These are phyloP conservation scores for Morone saxatilis DNA, from an alignment of 2,113 vertebrate genomes.

Conservation along the genomic window DNA sequence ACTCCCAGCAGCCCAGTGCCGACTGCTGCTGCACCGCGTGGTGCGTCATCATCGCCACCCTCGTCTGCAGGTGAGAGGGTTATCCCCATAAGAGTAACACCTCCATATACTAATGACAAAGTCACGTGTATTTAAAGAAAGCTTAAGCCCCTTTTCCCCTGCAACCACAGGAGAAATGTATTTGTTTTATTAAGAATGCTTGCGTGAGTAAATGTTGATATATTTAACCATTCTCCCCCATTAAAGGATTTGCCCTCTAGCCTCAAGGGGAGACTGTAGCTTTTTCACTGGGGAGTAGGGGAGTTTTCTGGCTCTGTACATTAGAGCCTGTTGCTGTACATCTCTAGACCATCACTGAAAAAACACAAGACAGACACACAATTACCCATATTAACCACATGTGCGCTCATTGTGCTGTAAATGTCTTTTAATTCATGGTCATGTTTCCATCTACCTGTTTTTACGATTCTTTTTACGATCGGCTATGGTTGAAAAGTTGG, in stretches of 20 bases:
- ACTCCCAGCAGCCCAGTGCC: constrained; percentile 86
- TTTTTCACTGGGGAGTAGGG: not conserved
- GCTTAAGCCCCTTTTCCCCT: not conserved
- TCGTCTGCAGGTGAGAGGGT: constrained; percentile 94
- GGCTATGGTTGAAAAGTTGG: not conserved
- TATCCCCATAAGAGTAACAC: not conserved
- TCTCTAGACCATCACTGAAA: not conserved
- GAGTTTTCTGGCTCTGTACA: constrained; percentile 2
- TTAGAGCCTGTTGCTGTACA: constrained; percentile 9
- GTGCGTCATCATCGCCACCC: constrained; percentile 97
- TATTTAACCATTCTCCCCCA: not conserved
- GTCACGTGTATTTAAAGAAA: not conserved
- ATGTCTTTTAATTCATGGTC: not conserved
- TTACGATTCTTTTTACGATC: not conserved
- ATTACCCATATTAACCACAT: not conserved
- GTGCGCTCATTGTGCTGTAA: not conserved
- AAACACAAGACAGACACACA: not conserved
- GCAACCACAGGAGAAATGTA: not conserved
- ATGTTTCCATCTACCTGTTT: not conserved
- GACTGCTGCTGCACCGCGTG: constrained; percentile 99
- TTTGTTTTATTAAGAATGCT: not conserved
- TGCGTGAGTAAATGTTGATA: not conserved
- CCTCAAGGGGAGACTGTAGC: not conserved
- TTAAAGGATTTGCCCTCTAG: not conserved
- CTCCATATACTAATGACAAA: not conserved